Percentiles rank a stretch among this genome's conserved stretches.
Evolutionary conservation across 2,797 vertebrate species (phyloP).

Genomic region (Bradypodion pumilum): DNA sequence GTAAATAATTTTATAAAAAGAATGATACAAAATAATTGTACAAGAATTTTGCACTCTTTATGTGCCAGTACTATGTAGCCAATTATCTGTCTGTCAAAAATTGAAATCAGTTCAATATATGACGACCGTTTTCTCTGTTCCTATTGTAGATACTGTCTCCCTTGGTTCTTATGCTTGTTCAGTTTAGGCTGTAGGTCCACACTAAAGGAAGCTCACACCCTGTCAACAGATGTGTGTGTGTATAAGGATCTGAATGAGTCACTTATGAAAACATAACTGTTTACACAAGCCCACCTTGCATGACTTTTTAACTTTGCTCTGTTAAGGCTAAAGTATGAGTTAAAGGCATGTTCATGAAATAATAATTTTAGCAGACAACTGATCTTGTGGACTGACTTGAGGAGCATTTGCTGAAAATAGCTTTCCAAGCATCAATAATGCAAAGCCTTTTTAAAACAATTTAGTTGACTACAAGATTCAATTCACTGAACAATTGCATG

Average conservation of each 20-base stretch:
- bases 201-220: conserved; percentile 67
- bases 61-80: no score
- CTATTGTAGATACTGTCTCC: conserved; percentile 47
- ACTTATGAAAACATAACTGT: conserved; percentile 18
- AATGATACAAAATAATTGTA: background rate
- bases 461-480: conserved; percentile 21
- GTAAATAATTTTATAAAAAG: background rate
- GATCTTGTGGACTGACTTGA: conserved; percentile 40
- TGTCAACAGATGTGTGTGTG: conserved; percentile 76
- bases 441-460: background rate
- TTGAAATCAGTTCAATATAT: background rate
- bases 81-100: background rate
- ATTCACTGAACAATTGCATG: conserved; percentile 13
- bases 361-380: conserved; percentile 25
- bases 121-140: background rate
- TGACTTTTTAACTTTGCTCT: conserved; percentile 52
- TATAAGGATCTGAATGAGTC: conserved; percentile 39
- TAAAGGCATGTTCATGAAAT: conserved; percentile 21
- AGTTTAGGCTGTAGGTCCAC: conserved; percentile 50
- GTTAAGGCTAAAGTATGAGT: conserved; percentile 6
- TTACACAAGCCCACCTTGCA: conserved; percentile 50
- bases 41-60: background rate
- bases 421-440: conserved; percentile 20
- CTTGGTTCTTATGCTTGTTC: conserved; percentile 63
- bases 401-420: conserved; percentile 24